Conservation (phyloP, 2,888 invertebrate species). For the Melitaea athalia region DNA sequence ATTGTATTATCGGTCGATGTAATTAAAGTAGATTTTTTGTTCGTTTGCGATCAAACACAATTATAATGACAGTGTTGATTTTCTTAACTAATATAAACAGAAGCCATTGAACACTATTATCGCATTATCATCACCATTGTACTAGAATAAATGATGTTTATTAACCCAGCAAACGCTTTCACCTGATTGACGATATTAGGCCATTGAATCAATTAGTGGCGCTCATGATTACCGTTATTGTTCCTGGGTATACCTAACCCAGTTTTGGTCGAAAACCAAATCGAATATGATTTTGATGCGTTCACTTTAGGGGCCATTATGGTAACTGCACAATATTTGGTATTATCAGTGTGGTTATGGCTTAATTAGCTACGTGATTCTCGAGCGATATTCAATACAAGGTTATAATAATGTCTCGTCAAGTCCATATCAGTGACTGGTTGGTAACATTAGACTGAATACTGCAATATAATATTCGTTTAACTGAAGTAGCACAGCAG, state of each 20-base stretch:
- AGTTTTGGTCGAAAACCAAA: conserved; percentile 28
- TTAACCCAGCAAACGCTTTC: not conserved
- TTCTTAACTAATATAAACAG: too few species aligned
- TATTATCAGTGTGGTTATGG: not conserved
- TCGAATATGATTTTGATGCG: conserved; percentile 23
- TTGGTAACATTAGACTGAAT: too few species aligned
- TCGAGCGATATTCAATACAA: not conserved
- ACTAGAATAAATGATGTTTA: conserved; percentile 1
- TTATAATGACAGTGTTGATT: too few species aligned
- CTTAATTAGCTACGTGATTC: not conserved
- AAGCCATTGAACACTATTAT: too few species aligned
- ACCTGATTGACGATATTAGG: conserved; percentile 22
- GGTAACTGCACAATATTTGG: not conserved
- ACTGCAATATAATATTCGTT: too few species aligned
- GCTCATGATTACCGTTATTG: conserved; percentile 22
- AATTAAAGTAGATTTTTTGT: too few species aligned
- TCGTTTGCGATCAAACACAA: too few species aligned
- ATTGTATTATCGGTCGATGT: too few species aligned
- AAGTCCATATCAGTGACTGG: too few species aligned
- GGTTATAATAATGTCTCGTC: too few species aligned
- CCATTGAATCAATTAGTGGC: conserved; percentile 27
- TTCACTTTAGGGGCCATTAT: conserved; percentile 9
- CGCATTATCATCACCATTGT: not conserved
- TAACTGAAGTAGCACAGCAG: too few species aligned
- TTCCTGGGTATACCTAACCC: conserved; percentile 27